Evolutionary conservation across 2,113 vertebrate species (phyloP), one percentile per base, ranked within the genome.

Genomic region (Pterocles orientalis): DNA sequence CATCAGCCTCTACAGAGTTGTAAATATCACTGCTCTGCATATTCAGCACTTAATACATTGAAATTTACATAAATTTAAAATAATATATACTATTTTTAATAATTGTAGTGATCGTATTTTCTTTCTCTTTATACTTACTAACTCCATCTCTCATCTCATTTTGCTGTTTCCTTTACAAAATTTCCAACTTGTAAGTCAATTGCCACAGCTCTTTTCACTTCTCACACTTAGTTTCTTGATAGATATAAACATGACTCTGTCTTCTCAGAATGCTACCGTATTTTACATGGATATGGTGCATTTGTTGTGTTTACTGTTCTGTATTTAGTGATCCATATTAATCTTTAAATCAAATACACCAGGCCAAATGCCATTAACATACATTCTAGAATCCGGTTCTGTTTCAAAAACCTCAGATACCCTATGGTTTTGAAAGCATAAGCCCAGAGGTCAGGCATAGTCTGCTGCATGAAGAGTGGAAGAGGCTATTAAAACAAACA

Each of bases 21-120:
- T 66, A 97, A 96, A 91, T 70, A 57, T n/a, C 69, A 86, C 31
- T 84, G n/a, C 9, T 93, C 64, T 78, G 33, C 60, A 91, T 72
- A 87, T 66, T 92, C 60, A 84, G 70, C 36, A 75, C 12, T 88
- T 80, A 36, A 77, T 39, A 77, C 23, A 65, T 85, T 66, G 91
- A 90, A 80, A 72, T 72, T 24, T 90, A 62, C 65, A 93, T 85
- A 36, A n/a, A 73, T 92, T 41, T 82, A 18, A 89, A 70, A 34
- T 31, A 71, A 64, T 75, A 70, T 7, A 5, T 84, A 24, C 36
- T 87, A 71, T 86, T 85, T 91, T 31, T 54, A 92, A 75, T 75
- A 90, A 88, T 57, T 88, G 7, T 19, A 26, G 68, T 78, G 16
- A 66, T 75, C 91, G 12, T 26, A 80, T 78, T 94, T 78, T 85